Evolutionary conservation across 64 coral and sea anemone species (phyloP).

Genomic region (Actinia equina): DNA sequence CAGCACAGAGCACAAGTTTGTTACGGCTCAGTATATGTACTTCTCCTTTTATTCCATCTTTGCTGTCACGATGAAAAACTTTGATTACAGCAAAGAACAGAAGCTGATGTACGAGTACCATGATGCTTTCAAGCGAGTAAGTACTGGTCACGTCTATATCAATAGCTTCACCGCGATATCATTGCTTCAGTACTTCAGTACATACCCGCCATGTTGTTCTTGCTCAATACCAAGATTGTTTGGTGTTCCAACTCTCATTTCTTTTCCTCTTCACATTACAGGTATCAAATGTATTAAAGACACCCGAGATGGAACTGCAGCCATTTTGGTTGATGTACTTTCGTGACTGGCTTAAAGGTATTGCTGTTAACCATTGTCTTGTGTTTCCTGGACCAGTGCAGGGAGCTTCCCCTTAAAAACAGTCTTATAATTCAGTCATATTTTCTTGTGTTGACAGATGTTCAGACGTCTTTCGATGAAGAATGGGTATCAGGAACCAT

Average conservation of each 20-base stretch:
- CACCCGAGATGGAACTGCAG: slow-evolving; percentile 62
- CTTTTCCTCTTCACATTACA: slow-evolving; percentile 16
- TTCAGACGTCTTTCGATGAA: slow-evolving; percentile 80
- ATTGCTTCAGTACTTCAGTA: not conserved
- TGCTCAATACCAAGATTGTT: not conserved
- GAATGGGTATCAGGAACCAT: slow-evolving; percentile 71
- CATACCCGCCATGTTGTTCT: not conserved
- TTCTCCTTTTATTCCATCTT: slow-evolving; percentile 88
- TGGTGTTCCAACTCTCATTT: not conserved
- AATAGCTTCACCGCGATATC: no score
- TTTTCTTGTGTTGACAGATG: slow-evolving; percentile 35
- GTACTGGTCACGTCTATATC: not conserved
- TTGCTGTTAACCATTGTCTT: no score
- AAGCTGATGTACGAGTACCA: slow-evolving; percentile 77
- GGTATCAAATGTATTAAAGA: slow-evolving; percentile 85
- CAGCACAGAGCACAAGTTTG: slow-evolving; percentile 73
- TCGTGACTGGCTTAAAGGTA: slow-evolving; percentile 97
- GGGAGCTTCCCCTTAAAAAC: not conserved
- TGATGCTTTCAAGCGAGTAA: slow-evolving; percentile 61
- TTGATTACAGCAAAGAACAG: slow-evolving; percentile 86
- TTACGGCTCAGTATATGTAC: slow-evolving; percentile 69
- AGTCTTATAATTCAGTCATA: not conserved
- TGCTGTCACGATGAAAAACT: slow-evolving; percentile 70
- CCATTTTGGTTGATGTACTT: slow-evolving; percentile 85
- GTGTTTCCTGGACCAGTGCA: not conserved